Base-by-base conservation (phyloP, 2,113 vertebrate genomes). In the Oncorhynchus clarkii region DNA sequence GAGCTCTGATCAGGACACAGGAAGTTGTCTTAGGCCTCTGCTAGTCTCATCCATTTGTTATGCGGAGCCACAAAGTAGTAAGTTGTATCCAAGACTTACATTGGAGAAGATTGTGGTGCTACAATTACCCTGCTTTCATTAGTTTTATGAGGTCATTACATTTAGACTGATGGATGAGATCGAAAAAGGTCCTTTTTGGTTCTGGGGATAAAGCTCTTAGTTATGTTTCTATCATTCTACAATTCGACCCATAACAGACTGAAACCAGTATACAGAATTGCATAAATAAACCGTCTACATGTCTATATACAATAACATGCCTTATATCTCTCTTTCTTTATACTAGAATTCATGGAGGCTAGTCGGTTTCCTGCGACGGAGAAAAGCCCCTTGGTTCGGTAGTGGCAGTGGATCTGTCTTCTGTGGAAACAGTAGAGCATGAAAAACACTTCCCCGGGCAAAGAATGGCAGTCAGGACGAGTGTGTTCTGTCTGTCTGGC, bases 391-490 rank as follows among this genome's bases (percentile, higher is more conserved):
- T 76, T 75, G 67, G 77, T 75, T 71, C 67, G 75, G 31, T 54
- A 85, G 77, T 78, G 82, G 72, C 68, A 86, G 76, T 78, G 82
- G 75, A 76, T 75, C 71, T 77, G 75, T 77, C 78, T 83, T 88
- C 64, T 70, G 82, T 71, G 79, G 79, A 87, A 71, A 87, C 78
- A 84, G 80, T 75, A 79, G 80, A 87, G 85, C 87, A 85, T 90
- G 83, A 88, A 89, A 90, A 86, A 80, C 76, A 82, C 76, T 83
- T 88, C 86, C 78, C 76, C 78, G 75, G 84, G 90, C 85, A 76
- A 67, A 64, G 67, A 85, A 68, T 74, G 79, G 79, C 78, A 83
- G 74, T 68, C 39, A 87, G 82, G 71, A 87, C 51, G 45, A 79
- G 79, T 86, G 83, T 80, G 84, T 85, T 82, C 80, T 81, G 69